Evolutionary conservation across 1,140 invertebrate species (phyloP).

Genomic region (Eriosoma lanigerum): DNA sequence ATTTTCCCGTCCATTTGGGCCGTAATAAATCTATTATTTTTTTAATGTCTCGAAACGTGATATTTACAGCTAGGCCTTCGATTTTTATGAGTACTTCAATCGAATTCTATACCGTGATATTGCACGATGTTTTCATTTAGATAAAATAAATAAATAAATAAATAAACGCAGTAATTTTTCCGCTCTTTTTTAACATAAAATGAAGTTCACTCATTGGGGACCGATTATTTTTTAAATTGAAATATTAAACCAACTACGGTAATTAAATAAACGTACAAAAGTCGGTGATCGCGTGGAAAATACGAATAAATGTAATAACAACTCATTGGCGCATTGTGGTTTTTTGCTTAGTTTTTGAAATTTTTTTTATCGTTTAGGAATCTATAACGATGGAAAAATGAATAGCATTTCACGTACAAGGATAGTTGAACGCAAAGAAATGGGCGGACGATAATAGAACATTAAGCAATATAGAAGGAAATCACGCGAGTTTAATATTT

Average conservation of each 20-base stretch:
- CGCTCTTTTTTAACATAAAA: not conserved
- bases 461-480: not conserved
- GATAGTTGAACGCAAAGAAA: not conserved
- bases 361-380: not conserved
- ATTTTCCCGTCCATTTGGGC: not conserved
- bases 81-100: constrained; percentile 10
- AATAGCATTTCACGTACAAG: not conserved
- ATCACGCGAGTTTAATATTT: constrained; percentile 28
- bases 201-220: not conserved
- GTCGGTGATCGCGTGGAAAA: constrained; percentile 18
- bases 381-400: constrained; percentile 31
- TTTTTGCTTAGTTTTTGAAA: too few species aligned
- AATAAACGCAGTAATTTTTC: not conserved
- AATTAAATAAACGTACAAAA: constrained; percentile 23
- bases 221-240: constrained; percentile 31
- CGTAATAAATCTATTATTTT: constrained; percentile 33
- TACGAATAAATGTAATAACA: not conserved
- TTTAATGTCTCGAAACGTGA: constrained; percentile 3
- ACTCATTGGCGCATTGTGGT: not conserved
- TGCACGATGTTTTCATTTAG: not conserved
- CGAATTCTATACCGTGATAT: not conserved
- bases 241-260: constrained; percentile 39
- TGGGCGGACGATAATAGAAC: not conserved
- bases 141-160: not conserved
- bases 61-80: constrained; percentile 11